phyloP scores from a whole-genome alignment of 1,140 invertebrate genomes.

The Trichonephila clavata region DNA sequence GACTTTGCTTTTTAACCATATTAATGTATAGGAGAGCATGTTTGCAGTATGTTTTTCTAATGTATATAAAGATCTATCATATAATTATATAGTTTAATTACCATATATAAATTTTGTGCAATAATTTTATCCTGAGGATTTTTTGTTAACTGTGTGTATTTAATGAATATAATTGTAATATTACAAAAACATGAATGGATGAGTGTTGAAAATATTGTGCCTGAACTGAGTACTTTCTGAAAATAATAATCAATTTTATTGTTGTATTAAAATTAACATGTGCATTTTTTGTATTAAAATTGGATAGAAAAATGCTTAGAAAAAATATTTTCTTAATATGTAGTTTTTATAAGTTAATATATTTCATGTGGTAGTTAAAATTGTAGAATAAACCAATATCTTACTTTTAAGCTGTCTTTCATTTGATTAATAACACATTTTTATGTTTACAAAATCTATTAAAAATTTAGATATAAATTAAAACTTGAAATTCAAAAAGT shows the following conservation, averaged over 20 bases:
- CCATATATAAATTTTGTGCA: neutral
- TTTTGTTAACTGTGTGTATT: neutral
- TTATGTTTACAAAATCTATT: too few relatives aligned
- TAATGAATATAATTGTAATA: neutral
- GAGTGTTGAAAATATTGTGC: neutral
- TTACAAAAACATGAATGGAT: neutral
- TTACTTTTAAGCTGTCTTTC: neutral
- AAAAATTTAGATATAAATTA: too few relatives aligned
- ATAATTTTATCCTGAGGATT: neutral
- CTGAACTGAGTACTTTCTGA: neutral
- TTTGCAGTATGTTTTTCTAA: neutral
- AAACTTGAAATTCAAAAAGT: too few relatives aligned
- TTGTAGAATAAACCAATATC: slow-evolving; percentile 48
- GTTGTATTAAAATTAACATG: slow-evolving; percentile 1
- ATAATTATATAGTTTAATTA: too few relatives aligned
- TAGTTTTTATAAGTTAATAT: slow-evolving; percentile 64
- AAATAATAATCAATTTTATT: neutral
- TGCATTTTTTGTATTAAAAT: slow-evolving; percentile 13
- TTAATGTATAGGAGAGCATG: neutral
- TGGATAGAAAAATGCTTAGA: slow-evolving; percentile 13
- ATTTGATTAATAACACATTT: neutral
- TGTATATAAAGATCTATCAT: neutral
- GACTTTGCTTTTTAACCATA: neutral
- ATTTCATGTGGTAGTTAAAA: slow-evolving; percentile 70
- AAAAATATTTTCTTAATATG: slow-evolving; percentile 37